These are phyloP conservation scores for Heptranchias perlo DNA, from an alignment of 2,113 vertebrate species.

Conservation along the genomic window DNA sequence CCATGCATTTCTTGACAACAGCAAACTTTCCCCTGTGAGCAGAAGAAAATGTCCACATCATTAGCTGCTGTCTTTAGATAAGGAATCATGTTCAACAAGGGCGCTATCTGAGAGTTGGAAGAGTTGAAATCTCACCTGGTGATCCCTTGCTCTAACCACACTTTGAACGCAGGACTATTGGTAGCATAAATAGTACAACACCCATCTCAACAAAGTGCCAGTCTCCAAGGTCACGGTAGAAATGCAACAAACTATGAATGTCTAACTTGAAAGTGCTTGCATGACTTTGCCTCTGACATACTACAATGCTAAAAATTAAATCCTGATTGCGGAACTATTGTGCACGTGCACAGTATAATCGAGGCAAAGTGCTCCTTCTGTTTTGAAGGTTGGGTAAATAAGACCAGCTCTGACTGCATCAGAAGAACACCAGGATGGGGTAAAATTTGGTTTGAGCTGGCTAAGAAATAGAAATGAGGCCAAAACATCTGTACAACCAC, in stretches of 20 bases:
- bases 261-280: not conserved
- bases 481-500: not conserved
- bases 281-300: not conserved
- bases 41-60: not conserved
- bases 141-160: not conserved
- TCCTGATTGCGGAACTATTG: not conserved
- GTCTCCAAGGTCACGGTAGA: not conserved
- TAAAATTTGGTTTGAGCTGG: not conserved
- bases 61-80: not conserved
- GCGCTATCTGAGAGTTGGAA: not conserved
- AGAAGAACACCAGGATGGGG: not conserved
- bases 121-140: not conserved
- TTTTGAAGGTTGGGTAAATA: not conserved
- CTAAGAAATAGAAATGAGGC: not conserved
- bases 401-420: not conserved
- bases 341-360: not conserved
- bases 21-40: constrained; percentile 86
- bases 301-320: not conserved
- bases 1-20: constrained; percentile 86
- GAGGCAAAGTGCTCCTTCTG: not conserved
- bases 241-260: not conserved
- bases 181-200: not conserved
- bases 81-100: not conserved
- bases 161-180: no score
- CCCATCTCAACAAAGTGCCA: not conserved